Base-by-base conservation (phyloP, 2,113 vertebrate genomes). In the Carlito syrichta region DNA sequence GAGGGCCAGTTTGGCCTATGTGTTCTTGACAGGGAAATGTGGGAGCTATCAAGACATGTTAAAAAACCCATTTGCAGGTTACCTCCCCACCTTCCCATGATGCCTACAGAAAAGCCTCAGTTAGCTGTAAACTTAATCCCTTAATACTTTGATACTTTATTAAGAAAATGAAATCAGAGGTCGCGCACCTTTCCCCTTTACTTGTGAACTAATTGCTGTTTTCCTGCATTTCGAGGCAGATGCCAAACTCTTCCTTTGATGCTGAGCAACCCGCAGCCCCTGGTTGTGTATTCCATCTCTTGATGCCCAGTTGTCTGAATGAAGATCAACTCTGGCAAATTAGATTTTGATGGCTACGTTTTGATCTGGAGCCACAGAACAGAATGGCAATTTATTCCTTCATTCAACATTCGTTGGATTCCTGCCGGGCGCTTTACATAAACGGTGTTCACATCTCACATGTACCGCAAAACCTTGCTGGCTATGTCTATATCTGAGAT, bases 161-260 rank as follows among this genome's bases (percentile, higher is more conserved):
- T 81, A 35, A 40, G 62, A 81, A 92, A 71, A 30, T 95, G 38
- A 93, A 84, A 69, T 60, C 0, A 0, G n/a, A 10, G n/a, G n/a
- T 86, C 54, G 35, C 40, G n/a, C 8, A 77, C n/a, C n/a, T 84
- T 92, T 89, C 60, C 66, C 78, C 81, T 95, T 63, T 82, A 56
- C n/a, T 77, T 66, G 30, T 32, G 77, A 48, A 60, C 90, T 96
- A 89, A 94, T 90, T 96, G 69, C 82, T 96, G 68, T 89, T 94
- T 91, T 79, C 58, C 56, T 96, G 83, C 22, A 85, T 81, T 92
- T 94, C 54, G 92, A 91, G 91, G 78, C 63, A 76, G 74, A 62
- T 89, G 81, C 60, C 95, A 92, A 96, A 68, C 52, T 92, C 81
- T 84, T 85, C 40, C 94, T 94, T 95, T 96, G 69, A 94, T 96